Conservation (phyloP, 2,888 invertebrate genomes). For the Lithophane ornitopus region DNA sequence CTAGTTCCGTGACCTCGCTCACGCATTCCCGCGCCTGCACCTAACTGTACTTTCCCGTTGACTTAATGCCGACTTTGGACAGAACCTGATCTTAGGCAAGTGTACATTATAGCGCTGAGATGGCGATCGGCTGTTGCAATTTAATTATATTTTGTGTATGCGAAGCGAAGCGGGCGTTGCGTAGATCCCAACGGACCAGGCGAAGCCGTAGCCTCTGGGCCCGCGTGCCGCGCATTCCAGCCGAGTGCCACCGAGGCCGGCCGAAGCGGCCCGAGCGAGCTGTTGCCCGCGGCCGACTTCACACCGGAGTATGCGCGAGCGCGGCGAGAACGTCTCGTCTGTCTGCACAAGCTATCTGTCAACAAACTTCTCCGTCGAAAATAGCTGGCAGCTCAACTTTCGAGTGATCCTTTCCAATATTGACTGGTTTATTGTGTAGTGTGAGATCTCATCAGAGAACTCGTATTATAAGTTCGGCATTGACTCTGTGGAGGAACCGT, state of each 20-base stretch:
- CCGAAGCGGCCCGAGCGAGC: conserved; percentile 80
- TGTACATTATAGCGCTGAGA: conserved; percentile 86
- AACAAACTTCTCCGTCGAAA: conserved; percentile 88
- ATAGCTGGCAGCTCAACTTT: conserved; percentile 81
- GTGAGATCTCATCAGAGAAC: conserved; percentile 80
- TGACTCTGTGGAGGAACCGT: conserved; percentile 87
- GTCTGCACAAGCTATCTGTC: conserved; percentile 86
- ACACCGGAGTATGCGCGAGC: conserved; percentile 90
- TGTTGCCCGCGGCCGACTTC: conserved; percentile 87
- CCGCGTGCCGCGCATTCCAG: conserved; percentile 87
- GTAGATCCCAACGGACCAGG: conserved; percentile 81
- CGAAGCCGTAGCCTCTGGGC: conserved; percentile 80
- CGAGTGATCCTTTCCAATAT: conserved; percentile 82
- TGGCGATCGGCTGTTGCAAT: conserved; percentile 88
- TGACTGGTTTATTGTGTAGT: conserved; percentile 84
- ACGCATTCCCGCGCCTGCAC: conserved; percentile 91
- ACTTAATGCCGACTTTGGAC: conserved; percentile 89
- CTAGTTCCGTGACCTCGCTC: conserved; percentile 91
- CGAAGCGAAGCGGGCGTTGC: conserved; percentile 82
- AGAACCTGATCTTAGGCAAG: conserved; percentile 89
- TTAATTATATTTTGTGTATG: conserved; percentile 89
- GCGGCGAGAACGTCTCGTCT: conserved; percentile 88
- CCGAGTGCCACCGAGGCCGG: conserved; percentile 79
- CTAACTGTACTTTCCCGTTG: conserved; percentile 91
- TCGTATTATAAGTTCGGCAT: conserved; percentile 76